Evolutionary conservation across 2,113 vertebrate genomes (phyloP).

Genomic region (western clawed frog (Xenopus tropicalis)): DNA sequence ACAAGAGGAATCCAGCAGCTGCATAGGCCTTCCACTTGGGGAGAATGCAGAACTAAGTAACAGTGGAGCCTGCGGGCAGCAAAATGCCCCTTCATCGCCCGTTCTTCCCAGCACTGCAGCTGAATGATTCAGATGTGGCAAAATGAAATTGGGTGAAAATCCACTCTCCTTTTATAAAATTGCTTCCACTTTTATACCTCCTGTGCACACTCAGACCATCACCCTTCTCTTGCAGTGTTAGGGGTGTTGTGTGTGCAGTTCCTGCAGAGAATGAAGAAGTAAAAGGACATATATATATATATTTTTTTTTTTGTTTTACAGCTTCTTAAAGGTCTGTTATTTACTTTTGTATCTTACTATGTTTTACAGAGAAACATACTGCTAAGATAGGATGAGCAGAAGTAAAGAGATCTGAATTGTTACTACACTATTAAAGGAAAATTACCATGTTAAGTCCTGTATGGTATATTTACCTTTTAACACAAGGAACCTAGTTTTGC

Average conservation of each 20-base stretch:
- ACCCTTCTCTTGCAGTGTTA: not conserved
- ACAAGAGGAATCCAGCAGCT: constrained; percentile 4
- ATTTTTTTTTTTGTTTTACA: too few relatives aligned
- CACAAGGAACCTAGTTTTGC: too few relatives aligned
- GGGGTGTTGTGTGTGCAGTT: not conserved
- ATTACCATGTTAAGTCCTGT: too few relatives aligned
- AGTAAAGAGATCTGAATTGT: too few relatives aligned
- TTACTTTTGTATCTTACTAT: too few relatives aligned
- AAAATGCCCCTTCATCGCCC: not conserved
- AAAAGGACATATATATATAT: too few relatives aligned
- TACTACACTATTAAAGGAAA: too few relatives aligned
- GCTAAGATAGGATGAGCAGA: too few relatives aligned
- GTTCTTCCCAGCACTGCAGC: constrained; percentile 2
- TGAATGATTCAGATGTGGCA: constrained; percentile 14
- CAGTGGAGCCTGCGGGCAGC: constrained; percentile 10
- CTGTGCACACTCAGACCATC: not conserved
- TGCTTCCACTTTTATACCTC: constrained; percentile 37
- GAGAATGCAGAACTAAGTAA: constrained; percentile 30
- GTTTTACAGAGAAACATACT: too few relatives aligned
- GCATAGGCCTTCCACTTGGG: not conserved
- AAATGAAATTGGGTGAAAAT: not conserved
- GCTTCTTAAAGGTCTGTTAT: too few relatives aligned
- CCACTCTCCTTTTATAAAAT: constrained; percentile 19
- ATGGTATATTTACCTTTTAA: too few relatives aligned
- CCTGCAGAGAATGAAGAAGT: too few relatives aligned